Conservation (phyloP, 2,888 invertebrate genomes). For the Heliconius ismenius region DNA sequence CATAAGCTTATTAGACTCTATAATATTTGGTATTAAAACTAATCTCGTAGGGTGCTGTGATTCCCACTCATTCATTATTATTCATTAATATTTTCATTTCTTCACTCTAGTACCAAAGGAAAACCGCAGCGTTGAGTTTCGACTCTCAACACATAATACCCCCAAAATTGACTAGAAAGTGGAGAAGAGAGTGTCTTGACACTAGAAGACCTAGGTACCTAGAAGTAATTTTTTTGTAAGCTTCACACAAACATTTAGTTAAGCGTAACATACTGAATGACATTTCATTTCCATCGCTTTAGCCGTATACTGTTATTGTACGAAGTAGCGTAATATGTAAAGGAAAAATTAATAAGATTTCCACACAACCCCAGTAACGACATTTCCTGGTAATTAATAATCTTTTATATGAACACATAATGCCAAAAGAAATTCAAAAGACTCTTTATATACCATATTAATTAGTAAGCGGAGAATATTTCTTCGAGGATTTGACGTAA, state of each 20-base stretch:
- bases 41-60: neutral
- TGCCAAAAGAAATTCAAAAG: conserved; percentile 33
- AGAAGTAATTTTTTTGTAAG: neutral
- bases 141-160: too few relatives aligned
- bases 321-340: neutral
- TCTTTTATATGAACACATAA: conserved; percentile 30
- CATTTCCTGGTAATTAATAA: conserved; percentile 31
- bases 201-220: neutral
- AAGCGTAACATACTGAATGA: neutral
- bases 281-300: conserved; percentile 1
- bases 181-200: too few relatives aligned
- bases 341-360: conserved; percentile 8
- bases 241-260: neutral
- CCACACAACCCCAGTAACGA: conserved; percentile 15
- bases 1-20: neutral
- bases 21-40: neutral
- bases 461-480: conserved; percentile 36
- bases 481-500: conserved; percentile 22
- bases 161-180: too few relatives aligned
- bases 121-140: too few relatives aligned
- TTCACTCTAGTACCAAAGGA: too few relatives aligned
- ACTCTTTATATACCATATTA: conserved; percentile 35
- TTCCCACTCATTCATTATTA: too few relatives aligned
- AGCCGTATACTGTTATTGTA: neutral
- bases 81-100: too few relatives aligned